Conservation (phyloP, 2,888 invertebrate species). For the Aphidoletes aphidimyza region DNA sequence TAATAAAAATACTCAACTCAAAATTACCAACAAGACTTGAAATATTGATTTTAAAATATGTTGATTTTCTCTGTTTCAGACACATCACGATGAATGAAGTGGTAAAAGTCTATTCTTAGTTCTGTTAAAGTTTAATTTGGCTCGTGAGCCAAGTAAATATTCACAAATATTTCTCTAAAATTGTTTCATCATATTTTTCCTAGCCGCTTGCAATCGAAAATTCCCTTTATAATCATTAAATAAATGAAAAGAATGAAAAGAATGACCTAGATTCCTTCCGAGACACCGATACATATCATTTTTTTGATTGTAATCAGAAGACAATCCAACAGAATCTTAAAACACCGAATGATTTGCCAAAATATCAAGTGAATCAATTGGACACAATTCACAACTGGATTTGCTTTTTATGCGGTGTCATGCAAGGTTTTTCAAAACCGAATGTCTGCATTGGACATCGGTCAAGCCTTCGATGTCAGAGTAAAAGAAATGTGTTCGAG, state of each 20-base stretch:
- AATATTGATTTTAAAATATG: no score
- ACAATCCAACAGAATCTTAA: background rate
- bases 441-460: background rate
- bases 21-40: no score
- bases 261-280: background rate
- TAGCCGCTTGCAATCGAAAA: no score
- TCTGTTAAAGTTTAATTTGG: no score
- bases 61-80: no score
- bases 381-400: slow-evolving; percentile 20
- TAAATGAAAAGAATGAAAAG: background rate
- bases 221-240: no score
- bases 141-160: no score
- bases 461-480: slow-evolving; percentile 10
- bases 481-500: background rate
- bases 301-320: no score
- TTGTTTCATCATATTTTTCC: no score
- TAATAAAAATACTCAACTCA: no score
- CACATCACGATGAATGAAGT: no score
- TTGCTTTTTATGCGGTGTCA: background rate
- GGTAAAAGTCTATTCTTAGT: background rate
- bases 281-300: background rate
- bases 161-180: no score
- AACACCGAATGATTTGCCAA: slow-evolving; percentile 2
- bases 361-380: background rate
- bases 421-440: background rate